phyloP scores from a whole-genome alignment of 2,888 invertebrate species.

The Hyppa rectilinea region DNA sequence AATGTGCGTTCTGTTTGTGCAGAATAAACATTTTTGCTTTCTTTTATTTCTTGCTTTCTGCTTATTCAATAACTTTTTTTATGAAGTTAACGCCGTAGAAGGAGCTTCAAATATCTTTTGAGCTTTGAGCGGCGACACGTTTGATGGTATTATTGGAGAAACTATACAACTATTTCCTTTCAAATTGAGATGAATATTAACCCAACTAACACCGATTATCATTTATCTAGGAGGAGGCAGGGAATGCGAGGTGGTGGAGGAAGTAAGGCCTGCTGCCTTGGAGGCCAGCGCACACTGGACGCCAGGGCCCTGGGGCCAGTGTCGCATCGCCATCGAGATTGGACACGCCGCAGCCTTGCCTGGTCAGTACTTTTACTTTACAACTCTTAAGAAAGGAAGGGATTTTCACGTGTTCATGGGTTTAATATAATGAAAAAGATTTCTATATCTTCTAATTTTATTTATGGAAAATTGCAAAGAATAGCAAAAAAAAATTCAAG shows the following conservation, averaged over 20 bases:
- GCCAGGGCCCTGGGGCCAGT: constrained; percentile 88
- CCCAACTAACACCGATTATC: background rate
- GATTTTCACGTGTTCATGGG: background rate
- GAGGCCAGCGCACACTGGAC: constrained; percentile 90
- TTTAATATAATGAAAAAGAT: background rate
- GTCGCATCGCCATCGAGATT: constrained; percentile 85
- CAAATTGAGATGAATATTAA: background rate
- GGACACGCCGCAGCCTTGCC: constrained; percentile 74
- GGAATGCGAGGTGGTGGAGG: constrained; percentile 87
- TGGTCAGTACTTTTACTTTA: constrained; percentile 56
- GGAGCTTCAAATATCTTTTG: no score
- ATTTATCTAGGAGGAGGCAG: constrained; percentile 81
- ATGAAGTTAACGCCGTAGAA: no score
- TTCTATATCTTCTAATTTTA: background rate
- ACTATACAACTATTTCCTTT: background rate
- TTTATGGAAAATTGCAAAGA: background rate
- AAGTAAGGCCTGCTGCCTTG: constrained; percentile 83
- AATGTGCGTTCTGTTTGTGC: no score
- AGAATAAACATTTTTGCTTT: no score
- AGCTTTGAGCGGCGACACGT: no score
- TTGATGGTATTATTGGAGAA: background rate
- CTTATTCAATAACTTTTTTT: no score
- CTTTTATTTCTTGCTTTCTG: no score
- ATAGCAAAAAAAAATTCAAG: background rate
- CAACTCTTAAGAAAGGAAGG: background rate